phyloP scores from a whole-genome alignment of 2,888 invertebrate genomes.

The Argyresthia albistria region DNA sequence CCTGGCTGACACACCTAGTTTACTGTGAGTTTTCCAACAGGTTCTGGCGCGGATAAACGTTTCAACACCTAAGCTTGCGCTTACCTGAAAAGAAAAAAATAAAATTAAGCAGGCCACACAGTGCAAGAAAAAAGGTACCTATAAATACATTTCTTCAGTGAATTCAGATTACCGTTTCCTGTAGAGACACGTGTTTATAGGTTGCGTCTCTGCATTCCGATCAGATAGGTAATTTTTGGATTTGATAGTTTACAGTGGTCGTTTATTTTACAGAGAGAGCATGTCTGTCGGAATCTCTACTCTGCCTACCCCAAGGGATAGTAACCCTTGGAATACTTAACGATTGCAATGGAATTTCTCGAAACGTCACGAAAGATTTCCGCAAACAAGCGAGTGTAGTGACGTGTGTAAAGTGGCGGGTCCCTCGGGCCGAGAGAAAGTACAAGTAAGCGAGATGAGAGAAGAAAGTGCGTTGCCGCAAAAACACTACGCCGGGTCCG shows the following conservation, averaged over 20 bases:
- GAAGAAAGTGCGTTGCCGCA: constrained; percentile 58
- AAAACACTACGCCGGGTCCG: constrained; percentile 38
- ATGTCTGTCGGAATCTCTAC: too few species aligned
- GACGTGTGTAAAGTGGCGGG: constrained; percentile 12
- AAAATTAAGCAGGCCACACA: not conserved
- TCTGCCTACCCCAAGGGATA: too few species aligned
- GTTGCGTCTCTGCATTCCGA: too few species aligned
- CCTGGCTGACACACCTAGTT: not conserved
- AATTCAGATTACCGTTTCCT: not conserved
- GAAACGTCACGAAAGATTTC: too few species aligned
- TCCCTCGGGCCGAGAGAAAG: constrained; percentile 40
- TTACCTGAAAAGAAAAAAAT: constrained; percentile 2
- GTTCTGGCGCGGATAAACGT: not conserved
- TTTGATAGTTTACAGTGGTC: too few species aligned
- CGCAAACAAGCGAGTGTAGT: too few species aligned
- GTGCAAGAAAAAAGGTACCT: not conserved
- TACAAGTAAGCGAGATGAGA: constrained; percentile 30
- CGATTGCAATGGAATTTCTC: not conserved
- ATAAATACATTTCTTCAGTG: not conserved
- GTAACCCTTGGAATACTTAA: too few species aligned
- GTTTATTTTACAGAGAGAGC: too few species aligned
- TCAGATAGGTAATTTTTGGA: too few species aligned
- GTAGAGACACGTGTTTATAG: not conserved
- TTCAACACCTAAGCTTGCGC: constrained; percentile 1
- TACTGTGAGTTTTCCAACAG: not conserved